Conservation (phyloP, 2,113 vertebrate species). For the Trinectes maculatus region DNA sequence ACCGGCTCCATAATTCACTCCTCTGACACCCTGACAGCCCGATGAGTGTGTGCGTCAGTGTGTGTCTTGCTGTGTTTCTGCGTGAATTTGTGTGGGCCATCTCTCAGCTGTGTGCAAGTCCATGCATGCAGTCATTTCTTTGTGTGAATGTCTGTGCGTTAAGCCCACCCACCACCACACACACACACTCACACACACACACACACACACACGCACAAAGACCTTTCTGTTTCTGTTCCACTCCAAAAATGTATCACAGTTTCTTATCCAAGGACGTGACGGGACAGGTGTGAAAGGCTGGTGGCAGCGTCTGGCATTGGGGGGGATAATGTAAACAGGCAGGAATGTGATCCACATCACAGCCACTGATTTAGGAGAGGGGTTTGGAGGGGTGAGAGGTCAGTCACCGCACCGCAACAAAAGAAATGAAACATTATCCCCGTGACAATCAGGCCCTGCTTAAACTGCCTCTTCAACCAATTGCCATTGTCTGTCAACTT, state of each 20-base stretch:
- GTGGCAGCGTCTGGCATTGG: conserved; percentile 51
- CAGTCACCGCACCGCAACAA: conserved; percentile 54
- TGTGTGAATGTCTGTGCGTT: conserved; percentile 45
- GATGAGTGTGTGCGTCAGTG: conserved; percentile 26
- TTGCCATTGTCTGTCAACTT: conserved; percentile 75
- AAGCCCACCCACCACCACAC: conserved; percentile 21
- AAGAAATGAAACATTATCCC: conserved; percentile 73
- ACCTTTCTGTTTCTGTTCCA: conserved; percentile 69
- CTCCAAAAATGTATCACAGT: conserved; percentile 62
- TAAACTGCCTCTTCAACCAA: conserved; percentile 61
- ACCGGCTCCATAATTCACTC: conserved; percentile 66
- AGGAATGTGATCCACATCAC: conserved; percentile 75
- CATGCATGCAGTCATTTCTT: conserved; percentile 33
- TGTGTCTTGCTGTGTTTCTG: conserved; percentile 30
- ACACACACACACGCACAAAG: conserved; percentile 48
- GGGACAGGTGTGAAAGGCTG: conserved; percentile 76
- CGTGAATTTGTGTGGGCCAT: conserved; percentile 58
- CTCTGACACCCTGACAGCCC: conserved; percentile 53
- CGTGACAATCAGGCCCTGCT: conserved; percentile 63
- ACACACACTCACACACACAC: not conserved
- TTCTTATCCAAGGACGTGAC: conserved; percentile 62
- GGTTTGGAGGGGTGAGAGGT: conserved; percentile 57
- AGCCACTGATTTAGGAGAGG: conserved; percentile 66
- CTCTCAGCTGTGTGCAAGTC: conserved; percentile 42
- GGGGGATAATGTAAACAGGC: conserved; percentile 73